phyloP scores from a whole-genome alignment of 2,797 vertebrate genomes.

The Xiphophorus birchmanni region DNA sequence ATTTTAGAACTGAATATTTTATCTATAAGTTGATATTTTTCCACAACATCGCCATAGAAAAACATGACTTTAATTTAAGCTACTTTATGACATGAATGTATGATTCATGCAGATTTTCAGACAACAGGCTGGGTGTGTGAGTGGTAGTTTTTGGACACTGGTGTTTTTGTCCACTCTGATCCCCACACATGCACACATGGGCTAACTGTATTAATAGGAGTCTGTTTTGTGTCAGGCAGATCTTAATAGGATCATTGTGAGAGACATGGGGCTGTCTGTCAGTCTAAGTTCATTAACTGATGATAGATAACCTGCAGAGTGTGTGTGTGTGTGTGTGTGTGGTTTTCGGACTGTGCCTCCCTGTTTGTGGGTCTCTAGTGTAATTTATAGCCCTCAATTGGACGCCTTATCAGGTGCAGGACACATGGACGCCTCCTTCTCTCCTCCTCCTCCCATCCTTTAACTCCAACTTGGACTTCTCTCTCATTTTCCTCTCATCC shows the following conservation, averaged over 20 bases:
- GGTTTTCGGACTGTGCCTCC: conserved; percentile 39
- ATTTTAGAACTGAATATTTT: neutral
- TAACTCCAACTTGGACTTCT: conserved; percentile 51
- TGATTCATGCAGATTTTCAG: neutral
- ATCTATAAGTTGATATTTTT: neutral
- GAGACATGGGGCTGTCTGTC: conserved; percentile 96
- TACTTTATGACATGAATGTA: neutral
- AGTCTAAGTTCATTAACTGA: conserved; percentile 94
- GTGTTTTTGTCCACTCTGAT: conserved; percentile 55
- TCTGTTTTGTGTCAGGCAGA: conserved; percentile 94
- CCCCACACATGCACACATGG: conserved; percentile 29
- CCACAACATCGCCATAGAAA: neutral
- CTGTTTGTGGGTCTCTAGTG: conserved; percentile 60
- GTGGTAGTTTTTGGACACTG: conserved; percentile 17
- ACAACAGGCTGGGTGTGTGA: neutral
- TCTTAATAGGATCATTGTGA: conserved; percentile 92
- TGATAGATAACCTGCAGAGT: conserved; percentile 82
- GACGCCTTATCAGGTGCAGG: conserved; percentile 76
- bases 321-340: conserved; percentile 35
- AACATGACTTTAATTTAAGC: neutral
- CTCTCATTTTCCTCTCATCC: conserved; percentile 28
- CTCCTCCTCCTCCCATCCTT: conserved; percentile 57
- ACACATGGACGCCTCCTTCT: conserved; percentile 75
- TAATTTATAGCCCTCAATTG: conserved; percentile 77
- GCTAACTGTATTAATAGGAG: conserved; percentile 90